A percentile compares a stretch with the other conserved stretches of the same genome.
Conservation (phyloP, 2,113 vertebrate genomes). For the Tychaedon coryphoeus region DNA sequence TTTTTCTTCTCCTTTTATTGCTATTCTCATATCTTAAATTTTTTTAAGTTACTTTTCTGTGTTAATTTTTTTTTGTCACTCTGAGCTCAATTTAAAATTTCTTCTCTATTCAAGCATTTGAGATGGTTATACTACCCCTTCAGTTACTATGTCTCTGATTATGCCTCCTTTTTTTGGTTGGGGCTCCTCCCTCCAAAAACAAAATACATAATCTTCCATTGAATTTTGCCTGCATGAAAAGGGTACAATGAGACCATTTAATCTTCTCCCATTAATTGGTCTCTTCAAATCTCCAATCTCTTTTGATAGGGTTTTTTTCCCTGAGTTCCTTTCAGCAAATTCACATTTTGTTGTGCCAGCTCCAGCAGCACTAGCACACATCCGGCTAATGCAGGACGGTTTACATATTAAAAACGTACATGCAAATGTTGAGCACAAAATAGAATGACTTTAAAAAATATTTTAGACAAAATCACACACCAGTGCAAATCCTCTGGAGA, state of each 20-base stretch:
- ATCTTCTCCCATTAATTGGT: conserved; percentile 18
- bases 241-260: conserved; percentile 2
- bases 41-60: not conserved
- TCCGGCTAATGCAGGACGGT: not conserved
- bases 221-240: conserved; percentile 3
- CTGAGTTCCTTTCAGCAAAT: not conserved
- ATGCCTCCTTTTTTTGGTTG: not conserved
- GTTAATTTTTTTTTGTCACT: not conserved
- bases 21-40: not conserved
- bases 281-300: not conserved
- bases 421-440: not conserved
- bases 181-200: not conserved
- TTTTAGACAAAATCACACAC: not conserved
- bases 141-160: not conserved
- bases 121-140: not conserved
- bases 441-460: not conserved
- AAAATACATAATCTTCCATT: not conserved
- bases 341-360: not conserved
- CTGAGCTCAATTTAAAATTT: not conserved
- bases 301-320: not conserved
- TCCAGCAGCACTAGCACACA: not conserved
- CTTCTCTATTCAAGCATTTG: not conserved
- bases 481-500: not conserved
- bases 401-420: not conserved
- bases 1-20: not conserved